Percentiles rank a stretch among this genome's conserved stretches.
These are phyloP conservation scores for Lasioglossum vierecki DNA, from an alignment of 2,888 invertebrate species.

Conservation along the genomic window DNA sequence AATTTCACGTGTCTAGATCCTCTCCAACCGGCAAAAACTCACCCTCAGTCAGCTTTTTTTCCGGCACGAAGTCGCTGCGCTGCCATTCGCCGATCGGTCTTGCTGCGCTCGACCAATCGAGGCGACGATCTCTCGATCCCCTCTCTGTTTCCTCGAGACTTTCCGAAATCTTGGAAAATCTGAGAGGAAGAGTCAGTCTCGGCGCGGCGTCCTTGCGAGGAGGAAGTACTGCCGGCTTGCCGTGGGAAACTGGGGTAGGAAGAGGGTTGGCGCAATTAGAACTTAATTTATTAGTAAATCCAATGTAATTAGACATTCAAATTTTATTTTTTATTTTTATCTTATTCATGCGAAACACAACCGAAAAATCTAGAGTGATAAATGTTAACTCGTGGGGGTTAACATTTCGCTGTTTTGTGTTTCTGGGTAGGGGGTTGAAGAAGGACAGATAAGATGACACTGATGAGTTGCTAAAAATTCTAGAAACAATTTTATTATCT, in stretches of 20 bases:
- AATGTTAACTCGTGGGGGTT: no score
- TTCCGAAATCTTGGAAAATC: slow-evolving; percentile 73
- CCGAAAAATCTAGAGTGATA: no score
- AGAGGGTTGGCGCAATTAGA: neutral
- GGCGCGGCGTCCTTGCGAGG: slow-evolving; percentile 41
- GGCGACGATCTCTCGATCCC: slow-evolving; percentile 43
- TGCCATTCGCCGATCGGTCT: slow-evolving; percentile 54
- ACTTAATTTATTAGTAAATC: neutral
- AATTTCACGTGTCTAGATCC: slow-evolving; percentile 79
- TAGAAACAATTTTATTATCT: no score
- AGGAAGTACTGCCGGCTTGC: slow-evolving; percentile 12
- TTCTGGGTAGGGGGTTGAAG: neutral
- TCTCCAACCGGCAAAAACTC: slow-evolving; percentile 52
- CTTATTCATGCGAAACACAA: no score
- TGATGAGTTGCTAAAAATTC: no score
- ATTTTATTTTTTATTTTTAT: neutral
- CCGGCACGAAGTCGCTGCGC: slow-evolving; percentile 36
- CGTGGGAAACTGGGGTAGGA: neutral
- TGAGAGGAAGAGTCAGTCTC: slow-evolving; percentile 53
- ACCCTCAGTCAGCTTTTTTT: slow-evolving; percentile 60
- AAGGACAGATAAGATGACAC: neutral
- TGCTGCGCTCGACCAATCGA: slow-evolving; percentile 65
- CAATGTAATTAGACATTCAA: neutral
- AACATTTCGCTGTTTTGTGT: no score
- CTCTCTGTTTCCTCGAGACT: slow-evolving; percentile 50